phyloP scores from a whole-genome alignment of 92 coral and sea anemone species.

The Umimayanthus kanabou region DNA sequence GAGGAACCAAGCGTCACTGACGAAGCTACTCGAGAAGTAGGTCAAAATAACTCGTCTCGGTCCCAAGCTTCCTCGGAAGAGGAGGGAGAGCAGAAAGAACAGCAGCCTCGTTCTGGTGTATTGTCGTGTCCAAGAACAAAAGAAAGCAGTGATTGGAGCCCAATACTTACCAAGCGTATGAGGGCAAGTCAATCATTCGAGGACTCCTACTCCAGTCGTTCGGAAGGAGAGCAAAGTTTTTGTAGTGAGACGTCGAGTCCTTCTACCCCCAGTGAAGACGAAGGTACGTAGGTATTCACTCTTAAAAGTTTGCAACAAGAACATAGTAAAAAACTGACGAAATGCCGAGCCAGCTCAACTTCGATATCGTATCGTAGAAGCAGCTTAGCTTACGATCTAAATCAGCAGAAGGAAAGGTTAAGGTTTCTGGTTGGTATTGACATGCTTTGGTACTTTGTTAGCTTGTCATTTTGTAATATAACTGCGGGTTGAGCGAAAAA shows the following conservation, averaged over 20 bases:
- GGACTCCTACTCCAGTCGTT: conserved; percentile 48
- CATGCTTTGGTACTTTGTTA: not conserved
- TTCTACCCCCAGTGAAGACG: conserved; percentile 49
- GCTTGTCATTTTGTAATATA: not conserved
- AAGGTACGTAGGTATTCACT: conserved; percentile 8
- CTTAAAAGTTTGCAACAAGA: not conserved
- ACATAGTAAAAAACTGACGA: not conserved
- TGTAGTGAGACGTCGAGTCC: conserved; percentile 60
- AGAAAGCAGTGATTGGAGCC: not conserved
- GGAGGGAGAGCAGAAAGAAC: conserved; percentile 32
- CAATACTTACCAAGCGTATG: conserved; percentile 21
- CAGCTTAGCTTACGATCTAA: not conserved
- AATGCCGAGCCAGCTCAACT: not conserved
- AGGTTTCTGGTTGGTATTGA: not conserved
- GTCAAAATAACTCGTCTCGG: not conserved
- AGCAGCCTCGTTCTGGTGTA: conserved; percentile 47
- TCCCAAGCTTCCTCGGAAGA: conserved; percentile 29
- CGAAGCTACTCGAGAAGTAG: not conserved
- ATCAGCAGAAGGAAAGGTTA: not conserved
- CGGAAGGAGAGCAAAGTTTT: conserved; percentile 58
- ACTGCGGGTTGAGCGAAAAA: not conserved
- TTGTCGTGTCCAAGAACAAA: conserved; percentile 13
- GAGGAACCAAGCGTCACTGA: not conserved
- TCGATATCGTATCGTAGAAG: not conserved
- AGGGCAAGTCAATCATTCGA: conserved; percentile 32